Evolutionary conservation across 2,888 invertebrate genomes (phyloP), one percentile per base, ranked within the genome.

Genomic region (Steinernema hermaphroditum): DNA sequence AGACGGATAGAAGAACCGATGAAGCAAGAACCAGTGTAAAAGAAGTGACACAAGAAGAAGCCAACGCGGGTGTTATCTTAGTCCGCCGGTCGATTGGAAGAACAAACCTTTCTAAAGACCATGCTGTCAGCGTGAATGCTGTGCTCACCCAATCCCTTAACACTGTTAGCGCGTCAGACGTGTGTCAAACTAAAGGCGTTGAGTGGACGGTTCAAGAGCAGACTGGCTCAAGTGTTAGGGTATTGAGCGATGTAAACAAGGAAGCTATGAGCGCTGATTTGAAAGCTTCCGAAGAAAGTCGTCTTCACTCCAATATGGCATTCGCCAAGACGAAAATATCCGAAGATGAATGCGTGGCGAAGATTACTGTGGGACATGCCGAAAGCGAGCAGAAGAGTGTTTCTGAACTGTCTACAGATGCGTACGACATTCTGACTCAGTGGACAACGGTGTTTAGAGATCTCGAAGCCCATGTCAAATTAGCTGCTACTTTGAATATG

Each of bases 401-500:
- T 54, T 75, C 72, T 54, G 81, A 83, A 72, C 68, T 73, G 32
- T 77, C 74, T 9, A 73, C 76, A 14, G 83, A 81, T 57, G 82
- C 76, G 32, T 69, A 80, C 27, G 80, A 78, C 43, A 80, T 83
- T 41, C 72, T 85, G 16, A 80, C 81, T 12, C 76, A 79, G 0
- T 85, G 81, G 78, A 79, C 79, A 72, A 80, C 81, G 43, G 77
- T 84, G 16, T 80, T 81, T 19, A 75, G 80, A 1, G 84, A 85
- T 71, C 68, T 83, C 34, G 85, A 85, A 34, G 82, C 82, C 0
- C 76, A 76, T 34, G 75, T 79, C 29, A 62, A 77, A 14, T 27
- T 62, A 14, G 32, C 62, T 12, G 32, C 32, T n/a, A 29, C 62
- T 8, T 16, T 62, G 8, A 76, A 71, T 24, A 72, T 77, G 69